Percentiles rank a stretch among this genome's conserved stretches.
Conservation (phyloP, 2,888 invertebrate species). For the Myopa testacea region DNA sequence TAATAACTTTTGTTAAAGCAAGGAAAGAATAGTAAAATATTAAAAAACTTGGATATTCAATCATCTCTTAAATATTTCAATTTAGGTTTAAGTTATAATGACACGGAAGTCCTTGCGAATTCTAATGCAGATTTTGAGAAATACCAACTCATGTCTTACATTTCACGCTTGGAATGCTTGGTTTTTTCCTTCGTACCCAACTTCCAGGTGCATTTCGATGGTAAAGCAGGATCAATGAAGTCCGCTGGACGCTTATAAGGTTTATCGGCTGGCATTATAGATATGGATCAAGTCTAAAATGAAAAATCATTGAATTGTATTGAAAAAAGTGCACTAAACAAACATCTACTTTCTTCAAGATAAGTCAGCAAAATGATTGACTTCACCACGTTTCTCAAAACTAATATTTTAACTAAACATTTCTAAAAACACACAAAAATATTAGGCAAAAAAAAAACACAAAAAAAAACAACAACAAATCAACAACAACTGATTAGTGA, state of each 20-base stretch:
- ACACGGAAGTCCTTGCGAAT: no score
- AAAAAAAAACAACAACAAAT: not conserved
- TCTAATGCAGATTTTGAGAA: no score
- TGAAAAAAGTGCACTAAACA: slow-evolving; percentile 18
- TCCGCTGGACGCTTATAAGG: slow-evolving; percentile 55
- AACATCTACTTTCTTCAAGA: not conserved
- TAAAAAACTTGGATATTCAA: not conserved
- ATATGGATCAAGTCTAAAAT: not conserved
- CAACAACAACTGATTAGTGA: not conserved
- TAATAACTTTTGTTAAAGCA: not conserved
- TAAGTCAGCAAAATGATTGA: slow-evolving; percentile 1
- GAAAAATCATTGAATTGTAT: not conserved
- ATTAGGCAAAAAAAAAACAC: not conserved
- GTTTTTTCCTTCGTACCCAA: slow-evolving; percentile 57
- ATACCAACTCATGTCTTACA: slow-evolving; percentile 49
- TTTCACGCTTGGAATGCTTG: slow-evolving; percentile 57
- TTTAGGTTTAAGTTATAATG: no score
- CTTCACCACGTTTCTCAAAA: not conserved
- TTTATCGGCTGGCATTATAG: slow-evolving; percentile 56
- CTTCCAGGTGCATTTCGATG: slow-evolving; percentile 65
- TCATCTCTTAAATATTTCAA: no score
- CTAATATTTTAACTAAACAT: not conserved
- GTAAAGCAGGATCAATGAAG: slow-evolving; percentile 61
- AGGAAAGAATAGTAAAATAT: not conserved
- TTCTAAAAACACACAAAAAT: not conserved